Percentiles rank a stretch among this genome's conserved stretches.
phyloP scores from a whole-genome alignment of 1,140 invertebrate species.

The Tribolium castaneum region DNA sequence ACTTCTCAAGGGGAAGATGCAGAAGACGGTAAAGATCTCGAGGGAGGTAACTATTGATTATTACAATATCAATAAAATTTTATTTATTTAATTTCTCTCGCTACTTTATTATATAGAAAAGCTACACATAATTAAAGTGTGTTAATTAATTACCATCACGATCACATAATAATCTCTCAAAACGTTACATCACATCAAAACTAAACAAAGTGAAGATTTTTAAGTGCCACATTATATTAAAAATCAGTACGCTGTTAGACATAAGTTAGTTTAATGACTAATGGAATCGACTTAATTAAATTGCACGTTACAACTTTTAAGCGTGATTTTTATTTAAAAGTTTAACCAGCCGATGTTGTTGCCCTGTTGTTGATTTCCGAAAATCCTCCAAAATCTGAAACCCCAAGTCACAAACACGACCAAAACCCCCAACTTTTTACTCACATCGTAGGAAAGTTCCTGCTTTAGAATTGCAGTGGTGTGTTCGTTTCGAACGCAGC shows the following conservation, averaged over 20 bases:
- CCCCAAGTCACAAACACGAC: slow-evolving; percentile 47
- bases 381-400: slow-evolving; percentile 75
- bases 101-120: slow-evolving; percentile 35
- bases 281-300: slow-evolving; percentile 35
- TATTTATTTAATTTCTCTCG: neutral
- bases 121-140: slow-evolving; percentile 35
- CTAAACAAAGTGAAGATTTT: neutral
- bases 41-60: slow-evolving; percentile 18
- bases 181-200: slow-evolving; percentile 6
- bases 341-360: slow-evolving; percentile 69
- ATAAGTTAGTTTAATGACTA: slow-evolving; percentile 20
- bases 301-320: slow-evolving; percentile 5
- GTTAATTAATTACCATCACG: neutral
- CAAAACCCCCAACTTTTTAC: slow-evolving; percentile 47
- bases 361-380: slow-evolving; percentile 71
- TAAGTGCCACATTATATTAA: neutral
- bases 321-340: slow-evolving; percentile 47
- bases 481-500: slow-evolving; percentile 77
- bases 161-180: slow-evolving; percentile 29
- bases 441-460: slow-evolving; percentile 83
- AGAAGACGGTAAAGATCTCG: neutral
- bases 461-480: slow-evolving; percentile 79
- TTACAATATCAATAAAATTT: slow-evolving; percentile 13
- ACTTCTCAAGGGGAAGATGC: slow-evolving; percentile 36
- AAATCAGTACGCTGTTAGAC: slow-evolving; percentile 23